Evolutionary conservation across 2,113 vertebrate species (phyloP).

Genomic region (Symphodus melops): DNA sequence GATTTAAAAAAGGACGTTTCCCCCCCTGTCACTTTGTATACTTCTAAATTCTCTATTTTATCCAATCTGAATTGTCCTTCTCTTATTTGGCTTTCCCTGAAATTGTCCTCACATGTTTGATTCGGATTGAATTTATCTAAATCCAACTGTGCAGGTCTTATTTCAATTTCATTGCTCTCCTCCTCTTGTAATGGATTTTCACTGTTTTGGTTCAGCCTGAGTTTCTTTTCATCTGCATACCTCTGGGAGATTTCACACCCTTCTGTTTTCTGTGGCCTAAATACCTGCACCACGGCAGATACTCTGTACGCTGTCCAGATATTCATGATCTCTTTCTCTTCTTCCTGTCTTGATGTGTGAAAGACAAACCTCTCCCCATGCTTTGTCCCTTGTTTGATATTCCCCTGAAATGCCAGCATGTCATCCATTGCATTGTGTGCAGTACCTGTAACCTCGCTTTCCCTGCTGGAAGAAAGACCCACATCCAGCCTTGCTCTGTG

Average conservation of each 20-base stretch:
- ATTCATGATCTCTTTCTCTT: constrained; percentile 46
- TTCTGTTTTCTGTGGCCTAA: constrained; percentile 54
- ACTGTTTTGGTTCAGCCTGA: constrained; percentile 28
- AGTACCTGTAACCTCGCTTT: constrained; percentile 62
- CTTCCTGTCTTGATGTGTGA: constrained; percentile 54
- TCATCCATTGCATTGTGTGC: constrained; percentile 57
- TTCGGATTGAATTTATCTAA: constrained; percentile 11
- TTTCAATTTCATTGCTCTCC: constrained; percentile 41
- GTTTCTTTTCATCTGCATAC: constrained; percentile 53
- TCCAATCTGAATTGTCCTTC: background rate
- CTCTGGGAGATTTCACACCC: constrained; percentile 46
- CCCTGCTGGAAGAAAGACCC: constrained; percentile 59
- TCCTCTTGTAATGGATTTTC: constrained; percentile 43
- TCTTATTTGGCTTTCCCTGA: constrained; percentile 16
- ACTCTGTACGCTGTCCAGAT: constrained; percentile 46
- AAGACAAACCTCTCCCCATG: constrained; percentile 52
- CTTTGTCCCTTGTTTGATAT: constrained; percentile 60
- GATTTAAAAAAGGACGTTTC: constrained; percentile 5
- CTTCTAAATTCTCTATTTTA: constrained; percentile 2
- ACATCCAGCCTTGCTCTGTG: constrained; percentile 56
- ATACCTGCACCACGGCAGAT: constrained; percentile 46
- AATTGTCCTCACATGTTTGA: constrained; percentile 20
- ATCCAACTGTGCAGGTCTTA: constrained; percentile 8
- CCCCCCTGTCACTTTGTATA: constrained; percentile 6
- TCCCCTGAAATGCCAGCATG: constrained; percentile 78